Base-by-base conservation (phyloP, 2,888 invertebrate species). In the Mimumesa dahlbomi region DNA sequence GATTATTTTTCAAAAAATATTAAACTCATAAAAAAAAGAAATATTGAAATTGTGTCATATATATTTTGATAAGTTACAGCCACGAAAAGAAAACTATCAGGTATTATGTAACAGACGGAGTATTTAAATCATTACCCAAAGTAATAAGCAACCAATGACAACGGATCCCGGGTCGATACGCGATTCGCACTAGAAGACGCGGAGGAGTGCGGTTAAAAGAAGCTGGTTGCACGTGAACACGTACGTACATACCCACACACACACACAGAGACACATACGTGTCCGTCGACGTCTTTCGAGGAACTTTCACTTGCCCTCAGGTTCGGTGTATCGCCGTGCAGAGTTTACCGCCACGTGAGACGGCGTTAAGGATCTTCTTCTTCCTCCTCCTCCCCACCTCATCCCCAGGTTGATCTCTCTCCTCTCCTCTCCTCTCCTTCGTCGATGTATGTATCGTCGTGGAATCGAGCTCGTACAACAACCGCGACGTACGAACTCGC, bases 261-360 rank as follows among this genome's bases (percentile, higher is more conserved):
- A 34, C n/a, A n/a, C n/a, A n/a, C n/a, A 34, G 34, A 34, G 1
- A 2, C 66, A 52, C 42, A 43, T 62, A 70, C 74, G 56, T 68
- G 69, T 75, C 18, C 42, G 31, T 40, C 40, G 43, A 65, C 75
- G 75, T 83, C 80, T 81, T 82, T 82, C 76, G 72, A 77, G 76
- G 75, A 73, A 85, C 85, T 85, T 85, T 85, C 85, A 85, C 85
- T 85, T 85, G 85, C 85, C 84, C 85, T 83, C 81, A 73, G 81
- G 85, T 85, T 77, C 73, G 64, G 66, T 49, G 58, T 50, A 71
- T 68, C 65, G 81, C 76, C 79, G 82, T 67, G 80, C 68, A 75
- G 76, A 82, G 79, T 80, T 76, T 77, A 73, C 79, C 75, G 80
- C 79, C 81, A 80, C 72, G 75, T 56, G 82, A 82, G 78, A 83